Conservation (phyloP, 2,113 vertebrate genomes). For the Chaetops frenatus region DNA sequence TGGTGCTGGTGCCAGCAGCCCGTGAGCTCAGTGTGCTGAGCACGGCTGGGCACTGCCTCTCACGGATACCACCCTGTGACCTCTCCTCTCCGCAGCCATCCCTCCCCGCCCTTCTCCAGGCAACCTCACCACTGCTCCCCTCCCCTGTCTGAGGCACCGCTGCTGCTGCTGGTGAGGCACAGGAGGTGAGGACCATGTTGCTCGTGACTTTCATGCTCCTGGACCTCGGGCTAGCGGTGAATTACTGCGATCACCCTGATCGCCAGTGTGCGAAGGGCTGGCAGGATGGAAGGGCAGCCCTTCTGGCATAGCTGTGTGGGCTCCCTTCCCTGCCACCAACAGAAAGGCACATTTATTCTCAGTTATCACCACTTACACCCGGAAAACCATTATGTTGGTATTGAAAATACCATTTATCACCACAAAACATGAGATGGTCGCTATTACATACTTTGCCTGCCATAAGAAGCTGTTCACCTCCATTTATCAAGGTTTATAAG, state of each 20-base stretch:
- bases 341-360: neutral
- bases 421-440: neutral
- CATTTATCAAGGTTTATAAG: neutral
- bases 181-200: neutral
- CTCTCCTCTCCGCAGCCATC: neutral
- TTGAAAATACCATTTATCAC: neutral
- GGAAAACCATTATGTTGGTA: neutral
- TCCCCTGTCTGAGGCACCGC: neutral
- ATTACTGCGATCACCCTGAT: neutral
- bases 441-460: neutral
- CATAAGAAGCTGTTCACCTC: slow-evolving; percentile 1
- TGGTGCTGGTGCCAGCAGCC: neutral
- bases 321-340: neutral
- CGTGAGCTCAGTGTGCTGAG: rapidly evolving
- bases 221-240: neutral
- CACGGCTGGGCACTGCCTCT: rapidly evolving
- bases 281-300: rapidly evolving
- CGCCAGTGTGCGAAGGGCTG: rapidly evolving
- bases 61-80: rapidly evolving
- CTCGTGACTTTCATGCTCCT: neutral
- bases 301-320: neutral
- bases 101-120: rapidly evolving
- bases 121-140: rapidly evolving
- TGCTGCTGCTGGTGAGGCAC: neutral
- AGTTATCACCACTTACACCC: neutral